phyloP scores from a whole-genome alignment of 1,140 invertebrate species.

The Amphibalanus amphitrite region DNA sequence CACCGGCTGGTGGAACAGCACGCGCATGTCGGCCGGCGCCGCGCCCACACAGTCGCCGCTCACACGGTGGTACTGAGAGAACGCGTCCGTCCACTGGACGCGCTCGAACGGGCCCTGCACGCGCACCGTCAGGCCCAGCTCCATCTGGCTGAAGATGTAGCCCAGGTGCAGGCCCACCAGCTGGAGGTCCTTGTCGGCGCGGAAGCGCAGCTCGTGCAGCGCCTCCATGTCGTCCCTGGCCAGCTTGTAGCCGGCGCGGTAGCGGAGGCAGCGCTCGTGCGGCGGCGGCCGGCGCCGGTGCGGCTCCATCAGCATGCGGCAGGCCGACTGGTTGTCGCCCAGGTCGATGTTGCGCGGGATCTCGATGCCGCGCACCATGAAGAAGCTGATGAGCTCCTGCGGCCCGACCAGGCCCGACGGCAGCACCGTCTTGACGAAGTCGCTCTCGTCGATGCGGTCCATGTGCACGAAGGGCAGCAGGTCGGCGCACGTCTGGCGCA shows the following conservation, averaged over 20 bases:
- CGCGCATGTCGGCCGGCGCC: constrained; percentile 15
- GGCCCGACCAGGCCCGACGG: constrained; percentile 17
- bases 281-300: neutral
- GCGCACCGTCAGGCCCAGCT: constrained; percentile 19
- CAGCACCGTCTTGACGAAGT: constrained; percentile 18
- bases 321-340: constrained; percentile 10
- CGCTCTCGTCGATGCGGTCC: constrained; percentile 15
- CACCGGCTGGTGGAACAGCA: constrained; percentile 17
- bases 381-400: constrained; percentile 18
- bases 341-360: constrained; percentile 17
- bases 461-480: constrained; percentile 16
- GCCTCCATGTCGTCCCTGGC: constrained; percentile 13
- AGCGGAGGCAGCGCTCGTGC: neutral
- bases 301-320: neutral
- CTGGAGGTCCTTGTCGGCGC: constrained; percentile 17
- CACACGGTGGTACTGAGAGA: constrained; percentile 15
- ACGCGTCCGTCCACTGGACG: constrained; percentile 18
- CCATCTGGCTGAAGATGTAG: constrained; percentile 18
- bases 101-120: constrained; percentile 19
- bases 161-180: constrained; percentile 17
- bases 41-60: constrained; percentile 14
- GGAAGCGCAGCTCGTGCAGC: constrained; percentile 17
- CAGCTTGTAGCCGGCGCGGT: constrained; percentile 11
- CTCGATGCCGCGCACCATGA: constrained; percentile 19
- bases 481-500: constrained; percentile 13